Conservation (phyloP, 1,140 invertebrate species). For the Heliconius himera region DNA sequence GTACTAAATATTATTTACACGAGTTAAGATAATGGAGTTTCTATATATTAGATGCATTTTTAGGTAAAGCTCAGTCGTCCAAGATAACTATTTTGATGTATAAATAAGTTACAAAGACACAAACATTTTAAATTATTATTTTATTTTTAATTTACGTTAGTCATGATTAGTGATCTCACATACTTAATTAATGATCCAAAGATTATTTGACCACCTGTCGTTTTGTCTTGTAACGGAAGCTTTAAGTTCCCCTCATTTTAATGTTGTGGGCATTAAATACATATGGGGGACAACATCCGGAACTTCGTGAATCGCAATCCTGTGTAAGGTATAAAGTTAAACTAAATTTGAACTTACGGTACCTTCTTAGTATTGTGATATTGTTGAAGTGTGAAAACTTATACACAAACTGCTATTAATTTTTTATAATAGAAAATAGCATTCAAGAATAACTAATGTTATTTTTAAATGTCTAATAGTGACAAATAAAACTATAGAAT, state of each 20-base stretch:
- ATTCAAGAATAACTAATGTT: too few species aligned
- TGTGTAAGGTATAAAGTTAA: not conserved
- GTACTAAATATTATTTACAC: too few species aligned
- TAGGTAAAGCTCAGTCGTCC: too few species aligned
- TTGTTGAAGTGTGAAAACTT: too few species aligned
- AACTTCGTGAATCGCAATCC: slow-evolving; percentile 3
- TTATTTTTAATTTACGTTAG: not conserved
- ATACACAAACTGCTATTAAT: too few species aligned
- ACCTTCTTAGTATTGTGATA: not conserved
- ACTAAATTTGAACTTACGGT: not conserved
- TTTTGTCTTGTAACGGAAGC: not conserved
- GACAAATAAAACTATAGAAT: too few species aligned
- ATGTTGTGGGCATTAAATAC: not conserved
- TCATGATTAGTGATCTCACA: not conserved
- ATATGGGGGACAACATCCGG: not conserved
- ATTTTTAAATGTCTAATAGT: too few species aligned
- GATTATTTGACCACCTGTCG: not conserved
- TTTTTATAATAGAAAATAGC: too few species aligned
- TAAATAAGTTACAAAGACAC: too few species aligned
- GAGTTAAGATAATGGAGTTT: too few species aligned
- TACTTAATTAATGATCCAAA: not conserved
- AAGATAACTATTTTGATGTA: too few species aligned
- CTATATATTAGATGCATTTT: too few species aligned
- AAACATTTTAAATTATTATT: not conserved
- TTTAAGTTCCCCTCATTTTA: slow-evolving; percentile 3